Percentiles rank a stretch among this genome's conserved stretches.
phyloP scores from a whole-genome alignment of 2,888 invertebrate genomes.

The Cheiracanthium punctorium region DNA sequence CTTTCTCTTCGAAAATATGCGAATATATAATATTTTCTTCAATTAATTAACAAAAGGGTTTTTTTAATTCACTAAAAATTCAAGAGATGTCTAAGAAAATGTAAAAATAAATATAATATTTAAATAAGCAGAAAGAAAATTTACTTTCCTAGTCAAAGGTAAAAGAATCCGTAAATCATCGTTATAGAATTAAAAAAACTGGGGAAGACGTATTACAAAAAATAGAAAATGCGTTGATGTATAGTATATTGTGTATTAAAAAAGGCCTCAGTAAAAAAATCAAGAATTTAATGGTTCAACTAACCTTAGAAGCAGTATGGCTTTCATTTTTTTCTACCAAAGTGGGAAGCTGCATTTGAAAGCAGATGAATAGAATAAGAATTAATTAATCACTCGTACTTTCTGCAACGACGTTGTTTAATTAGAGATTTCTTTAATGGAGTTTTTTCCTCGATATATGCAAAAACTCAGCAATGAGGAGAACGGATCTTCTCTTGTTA shows the following conservation, averaged over 20 bases:
- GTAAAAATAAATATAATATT: neutral
- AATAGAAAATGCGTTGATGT: neutral
- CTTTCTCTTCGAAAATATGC: no score
- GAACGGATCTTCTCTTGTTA: no score
- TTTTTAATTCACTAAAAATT: neutral
- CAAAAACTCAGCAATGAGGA: neutral
- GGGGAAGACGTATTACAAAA: neutral
- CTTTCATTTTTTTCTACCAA: neutral
- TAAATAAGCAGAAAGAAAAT: neutral
- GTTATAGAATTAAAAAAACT: neutral
- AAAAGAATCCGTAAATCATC: neutral
- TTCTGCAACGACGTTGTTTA: neutral
- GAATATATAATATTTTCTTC: no score
- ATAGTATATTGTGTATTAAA: neutral
- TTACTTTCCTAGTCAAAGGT: neutral
- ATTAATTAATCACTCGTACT: slow-evolving; percentile 1
- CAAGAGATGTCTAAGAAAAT: neutral
- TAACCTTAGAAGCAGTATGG: neutral
- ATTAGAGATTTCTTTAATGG: slow-evolving; percentile 1
- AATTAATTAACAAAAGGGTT: no score
- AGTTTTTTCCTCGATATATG: neutral
- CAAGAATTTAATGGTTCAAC: neutral
- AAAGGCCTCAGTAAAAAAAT: neutral
- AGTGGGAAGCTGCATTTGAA: neutral
- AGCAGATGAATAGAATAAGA: slow-evolving; percentile 4